A percentile compares a stretch with the other conserved stretches of the same genome.
These are phyloP conservation scores for Cheilosia scutellata DNA, from an alignment of 2,888 invertebrate species.

Conservation along the genomic window DNA sequence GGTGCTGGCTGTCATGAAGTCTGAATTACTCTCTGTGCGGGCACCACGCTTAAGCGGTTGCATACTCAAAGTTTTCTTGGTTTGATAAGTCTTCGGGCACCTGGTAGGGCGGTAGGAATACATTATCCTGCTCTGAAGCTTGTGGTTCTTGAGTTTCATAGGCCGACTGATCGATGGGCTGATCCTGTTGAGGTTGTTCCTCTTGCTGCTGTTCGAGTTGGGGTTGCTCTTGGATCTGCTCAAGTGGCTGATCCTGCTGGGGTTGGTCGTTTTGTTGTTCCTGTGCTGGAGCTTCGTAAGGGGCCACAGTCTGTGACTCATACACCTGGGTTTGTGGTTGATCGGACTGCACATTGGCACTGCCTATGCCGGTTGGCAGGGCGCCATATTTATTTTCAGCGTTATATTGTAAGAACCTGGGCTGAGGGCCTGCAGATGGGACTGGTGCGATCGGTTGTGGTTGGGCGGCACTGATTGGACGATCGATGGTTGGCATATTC, in stretches of 20 bases:
- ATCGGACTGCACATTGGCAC: conserved; percentile 1
- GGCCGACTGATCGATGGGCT: neutral
- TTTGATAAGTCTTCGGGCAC: conserved; percentile 36
- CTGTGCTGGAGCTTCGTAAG: neutral
- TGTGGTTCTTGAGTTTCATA: neutral
- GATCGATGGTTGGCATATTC: conserved; percentile 62
- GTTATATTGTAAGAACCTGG: conserved; percentile 56
- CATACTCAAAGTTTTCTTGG: conserved; percentile 45
- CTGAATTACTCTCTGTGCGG: conserved; percentile 37
- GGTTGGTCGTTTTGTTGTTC: conserved; percentile 25
- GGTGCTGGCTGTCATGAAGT: conserved; percentile 48
- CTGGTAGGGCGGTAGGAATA: conserved; percentile 46
- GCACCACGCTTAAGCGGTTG: conserved; percentile 31
- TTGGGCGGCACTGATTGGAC: conserved; percentile 10
- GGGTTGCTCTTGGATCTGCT: conserved; percentile 1
- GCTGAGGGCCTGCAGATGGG: conserved; percentile 18
- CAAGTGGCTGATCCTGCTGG: conserved; percentile 9
- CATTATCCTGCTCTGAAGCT: conserved; percentile 45
- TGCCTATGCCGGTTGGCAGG: conserved; percentile 42
- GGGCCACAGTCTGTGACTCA: conserved; percentile 12
- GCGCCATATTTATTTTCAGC: conserved; percentile 32
- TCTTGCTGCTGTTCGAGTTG: conserved; percentile 9
- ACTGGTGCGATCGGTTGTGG: neutral
- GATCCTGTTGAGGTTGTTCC: neutral
- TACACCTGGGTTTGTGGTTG: neutral